Evolutionary conservation across 1,140 invertebrate species (phyloP), one percentile per base, ranked within the genome.

Genomic region (Trichonephila clavata): DNA sequence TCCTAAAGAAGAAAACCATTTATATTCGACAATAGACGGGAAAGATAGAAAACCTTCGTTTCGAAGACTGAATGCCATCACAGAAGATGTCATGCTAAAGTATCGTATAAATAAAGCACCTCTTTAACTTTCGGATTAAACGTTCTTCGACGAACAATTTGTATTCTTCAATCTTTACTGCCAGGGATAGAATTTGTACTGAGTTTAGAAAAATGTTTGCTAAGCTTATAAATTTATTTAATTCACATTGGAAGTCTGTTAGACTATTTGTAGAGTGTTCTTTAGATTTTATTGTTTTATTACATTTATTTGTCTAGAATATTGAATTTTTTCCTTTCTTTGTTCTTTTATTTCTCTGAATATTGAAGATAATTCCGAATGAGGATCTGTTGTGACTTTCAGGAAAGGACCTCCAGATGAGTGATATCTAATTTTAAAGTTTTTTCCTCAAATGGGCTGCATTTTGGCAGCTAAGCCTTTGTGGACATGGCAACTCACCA

Each of bases 91-190:
- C 71, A 77, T 32, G 27, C 71, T 16, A 77, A 77, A 77, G 71
- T 39, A 77, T 77, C 71, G 24, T 32, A 77, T 77, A 77, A 77
- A 77, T 77, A 77, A 77, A 77, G 24, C 27, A 20, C 71, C 71
- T 27, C 16, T 77, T 27, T 77, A 77, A 77, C 71, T 77, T 77
- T 7, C 24, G 32, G 71, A 77, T 77, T 77, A 77, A 77, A 77
- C 71, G 24, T 77, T 77, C 71, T 39, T 77, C 27, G 18, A 16
- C 18, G 71, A 32, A 77, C 71, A 77, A 39, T 77, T 77, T 77
- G 71, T 77, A 77, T 77, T 77, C 71, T 77, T 77, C 71, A 16
- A 77, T 77, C 71, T 20, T 77, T 77, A 77, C 71, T 32, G 65
- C 65, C 27, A 39, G 14, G 3, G 71, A 77, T 77, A 27, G 71